A percentile compares a stretch with the other conserved stretches of the same genome.
Evolutionary conservation across 2,888 invertebrate genomes (phyloP).

Genomic region (Julus scandinavius): DNA sequence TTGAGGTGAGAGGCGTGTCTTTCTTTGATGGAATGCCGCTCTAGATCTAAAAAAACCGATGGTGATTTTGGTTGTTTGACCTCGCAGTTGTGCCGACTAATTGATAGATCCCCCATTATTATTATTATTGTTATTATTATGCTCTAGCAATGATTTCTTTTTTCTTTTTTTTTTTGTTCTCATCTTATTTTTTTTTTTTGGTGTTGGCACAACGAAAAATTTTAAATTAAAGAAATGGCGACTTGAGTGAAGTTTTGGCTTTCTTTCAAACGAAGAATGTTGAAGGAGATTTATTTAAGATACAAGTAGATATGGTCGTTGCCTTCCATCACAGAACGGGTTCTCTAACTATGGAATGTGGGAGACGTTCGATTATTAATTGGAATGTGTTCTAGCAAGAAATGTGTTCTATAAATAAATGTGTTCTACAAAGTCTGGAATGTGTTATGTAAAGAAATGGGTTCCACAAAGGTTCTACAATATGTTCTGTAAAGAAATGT

Average conservation of each 20-base stretch:
- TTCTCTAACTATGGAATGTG: too few relatives aligned
- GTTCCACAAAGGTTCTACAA: too few relatives aligned
- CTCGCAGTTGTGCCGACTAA: neutral
- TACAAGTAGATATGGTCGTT: too few relatives aligned
- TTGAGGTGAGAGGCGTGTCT: neutral
- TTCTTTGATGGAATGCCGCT: conserved; percentile 1
- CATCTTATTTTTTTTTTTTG: too few relatives aligned
- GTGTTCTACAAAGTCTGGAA: too few relatives aligned
- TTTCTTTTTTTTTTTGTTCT: neutral
- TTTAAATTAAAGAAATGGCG: conserved; percentile 21
- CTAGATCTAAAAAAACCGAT: neutral
- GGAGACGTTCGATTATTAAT: too few relatives aligned
- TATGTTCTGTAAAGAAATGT: too few relatives aligned
- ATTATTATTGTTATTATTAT: neutral
- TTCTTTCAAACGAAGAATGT: neutral
- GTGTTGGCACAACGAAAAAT: neutral
- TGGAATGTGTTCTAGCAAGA: too few relatives aligned
- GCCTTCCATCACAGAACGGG: too few relatives aligned
- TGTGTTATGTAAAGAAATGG: too few relatives aligned
- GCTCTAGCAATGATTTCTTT: neutral
- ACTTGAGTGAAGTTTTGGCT: neutral
- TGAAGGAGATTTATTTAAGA: too few relatives aligned
- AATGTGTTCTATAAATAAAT: too few relatives aligned
- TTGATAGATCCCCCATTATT: conserved; percentile 28
- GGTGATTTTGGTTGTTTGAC: conserved; percentile 1